A percentile compares a stretch with the other conserved stretches of the same genome.
These are phyloP conservation scores for Cataglyphis rosenhaueri DNA, from an alignment of 2,888 invertebrate species.

Conservation along the genomic window DNA sequence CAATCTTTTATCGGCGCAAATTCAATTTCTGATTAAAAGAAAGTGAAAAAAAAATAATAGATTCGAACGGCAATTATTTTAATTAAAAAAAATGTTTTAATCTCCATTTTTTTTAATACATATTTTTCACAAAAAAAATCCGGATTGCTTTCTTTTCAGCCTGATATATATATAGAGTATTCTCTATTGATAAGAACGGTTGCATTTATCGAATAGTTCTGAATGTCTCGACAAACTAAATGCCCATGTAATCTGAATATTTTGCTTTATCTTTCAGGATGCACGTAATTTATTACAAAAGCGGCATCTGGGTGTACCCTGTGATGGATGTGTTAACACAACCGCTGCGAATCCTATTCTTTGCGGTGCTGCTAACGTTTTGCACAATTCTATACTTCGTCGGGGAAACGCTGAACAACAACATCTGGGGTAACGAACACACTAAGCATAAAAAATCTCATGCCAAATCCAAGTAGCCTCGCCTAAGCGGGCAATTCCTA, in stretches of 20 bases:
- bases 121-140: too few species aligned
- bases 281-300: slow-evolving; percentile 90
- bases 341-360: slow-evolving; percentile 91
- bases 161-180: too few species aligned
- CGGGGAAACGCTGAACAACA: slow-evolving; percentile 91
- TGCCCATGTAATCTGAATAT: background rate
- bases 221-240: background rate
- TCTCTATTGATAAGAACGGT: background rate
- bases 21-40: too few species aligned
- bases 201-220: background rate
- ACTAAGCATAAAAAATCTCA: slow-evolving; percentile 79
- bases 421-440: slow-evolving; percentile 90
- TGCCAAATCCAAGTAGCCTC: slow-evolving; percentile 82
- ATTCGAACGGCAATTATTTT: too few species aligned
- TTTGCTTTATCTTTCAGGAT: slow-evolving; percentile 85
- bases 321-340: slow-evolving; percentile 92
- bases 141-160: too few species aligned
- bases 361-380: slow-evolving; percentile 88
- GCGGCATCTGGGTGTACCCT: slow-evolving; percentile 97
- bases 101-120: too few species aligned
- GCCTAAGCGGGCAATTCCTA: slow-evolving; percentile 69
- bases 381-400: slow-evolving; percentile 89
- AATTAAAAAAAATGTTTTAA: too few species aligned
- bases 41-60: too few species aligned
- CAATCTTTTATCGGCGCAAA: too few species aligned